Conservation (phyloP, 1,140 invertebrate genomes). For the Vollenhovia emeryi region DNA sequence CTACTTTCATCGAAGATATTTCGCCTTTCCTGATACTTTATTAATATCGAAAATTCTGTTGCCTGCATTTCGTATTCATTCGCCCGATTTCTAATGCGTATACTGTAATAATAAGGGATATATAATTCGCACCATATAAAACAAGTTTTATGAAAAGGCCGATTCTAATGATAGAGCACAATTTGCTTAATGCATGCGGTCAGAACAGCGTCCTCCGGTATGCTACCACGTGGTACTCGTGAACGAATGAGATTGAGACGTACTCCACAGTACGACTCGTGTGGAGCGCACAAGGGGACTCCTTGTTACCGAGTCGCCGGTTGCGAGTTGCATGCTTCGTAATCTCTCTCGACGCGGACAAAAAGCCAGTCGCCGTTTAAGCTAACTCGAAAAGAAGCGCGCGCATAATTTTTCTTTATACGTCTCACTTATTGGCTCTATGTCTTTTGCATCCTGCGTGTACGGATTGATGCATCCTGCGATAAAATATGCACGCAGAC, state of each 20-base stretch:
- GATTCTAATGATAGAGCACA: slow-evolving; percentile 20
- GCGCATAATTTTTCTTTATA: slow-evolving; percentile 27
- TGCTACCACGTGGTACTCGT: slow-evolving; percentile 61
- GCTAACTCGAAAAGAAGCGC: slow-evolving; percentile 30
- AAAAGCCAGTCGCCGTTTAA: slow-evolving; percentile 66
- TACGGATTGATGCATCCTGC: slow-evolving; percentile 30
- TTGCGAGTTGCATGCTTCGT: slow-evolving; percentile 59
- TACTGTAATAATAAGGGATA: not conserved
- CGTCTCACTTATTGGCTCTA: slow-evolving; percentile 23
- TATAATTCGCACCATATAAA: not conserved
- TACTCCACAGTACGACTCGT: slow-evolving; percentile 57
- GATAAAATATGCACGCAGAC: slow-evolving; percentile 16
- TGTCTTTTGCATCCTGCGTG: slow-evolving; percentile 11
- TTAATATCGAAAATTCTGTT: not conserved
- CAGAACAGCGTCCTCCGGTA: slow-evolving; percentile 49
- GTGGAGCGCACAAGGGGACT: slow-evolving; percentile 66
- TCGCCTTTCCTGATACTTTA: not conserved
- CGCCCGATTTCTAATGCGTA: not conserved
- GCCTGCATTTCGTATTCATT: not conserved
- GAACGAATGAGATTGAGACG: slow-evolving; percentile 73
- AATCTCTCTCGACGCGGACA: slow-evolving; percentile 60
- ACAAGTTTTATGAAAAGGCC: slow-evolving; percentile 12
- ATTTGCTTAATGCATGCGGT: slow-evolving; percentile 3
- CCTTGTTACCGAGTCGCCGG: slow-evolving; percentile 68
- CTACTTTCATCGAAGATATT: not conserved